These are phyloP conservation scores for Cacatua alba DNA, from an alignment of 2,113 vertebrate species.

Conservation along the genomic window DNA sequence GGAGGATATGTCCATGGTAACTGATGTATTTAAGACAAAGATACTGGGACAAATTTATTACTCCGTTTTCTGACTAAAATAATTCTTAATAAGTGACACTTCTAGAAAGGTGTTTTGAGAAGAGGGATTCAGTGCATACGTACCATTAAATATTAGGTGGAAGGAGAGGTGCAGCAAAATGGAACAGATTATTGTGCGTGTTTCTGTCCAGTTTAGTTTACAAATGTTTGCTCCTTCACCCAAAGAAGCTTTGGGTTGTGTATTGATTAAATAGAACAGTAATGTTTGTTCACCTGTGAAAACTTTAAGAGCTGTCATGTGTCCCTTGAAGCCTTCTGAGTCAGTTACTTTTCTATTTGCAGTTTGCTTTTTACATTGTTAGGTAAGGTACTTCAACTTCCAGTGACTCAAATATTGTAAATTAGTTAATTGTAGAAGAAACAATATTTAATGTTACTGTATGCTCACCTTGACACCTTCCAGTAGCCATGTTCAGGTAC, in stretches of 20 bases:
- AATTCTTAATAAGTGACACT: not conserved
- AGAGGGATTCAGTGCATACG: not conserved
- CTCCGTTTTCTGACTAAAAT: not conserved
- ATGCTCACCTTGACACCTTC: not conserved
- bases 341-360: not conserved
- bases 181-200: fast-evolving
- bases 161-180: not conserved
- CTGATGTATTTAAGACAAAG: not conserved
- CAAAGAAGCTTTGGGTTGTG: not conserved
- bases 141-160: not conserved
- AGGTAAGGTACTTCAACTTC: not conserved
- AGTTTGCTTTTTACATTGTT: not conserved
- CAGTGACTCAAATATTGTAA: not conserved
- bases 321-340: not conserved
- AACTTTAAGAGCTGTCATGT: not conserved
- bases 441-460: not conserved
- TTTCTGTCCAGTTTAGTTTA: not conserved
- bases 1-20: not conserved
- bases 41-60: not conserved
- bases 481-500: not conserved
- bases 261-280: not conserved
- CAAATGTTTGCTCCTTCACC: not conserved
- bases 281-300: not conserved
- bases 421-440: not conserved
- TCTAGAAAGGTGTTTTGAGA: not conserved